Percentiles rank a stretch among this genome's conserved stretches.
Conservation (phyloP, 2,797 vertebrate genomes). For the Ptychadena robeensis region DNA sequence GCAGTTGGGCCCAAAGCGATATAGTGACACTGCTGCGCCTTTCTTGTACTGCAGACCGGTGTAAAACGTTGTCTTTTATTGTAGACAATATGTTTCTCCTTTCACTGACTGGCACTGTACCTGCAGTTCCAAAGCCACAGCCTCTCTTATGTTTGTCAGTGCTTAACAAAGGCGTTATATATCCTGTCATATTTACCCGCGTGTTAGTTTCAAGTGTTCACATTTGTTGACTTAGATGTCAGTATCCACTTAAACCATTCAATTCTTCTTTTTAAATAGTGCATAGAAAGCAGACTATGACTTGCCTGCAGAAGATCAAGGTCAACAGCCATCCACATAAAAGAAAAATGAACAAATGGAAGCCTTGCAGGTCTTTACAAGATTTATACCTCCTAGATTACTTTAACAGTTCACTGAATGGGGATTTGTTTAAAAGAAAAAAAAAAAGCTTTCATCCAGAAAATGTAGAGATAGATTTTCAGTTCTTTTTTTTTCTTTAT, state of each 20-base stretch:
- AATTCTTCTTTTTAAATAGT: conserved; percentile 60
- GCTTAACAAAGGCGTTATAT: conserved; percentile 50
- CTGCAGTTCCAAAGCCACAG: conserved; percentile 5
- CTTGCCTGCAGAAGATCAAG: conserved; percentile 53
- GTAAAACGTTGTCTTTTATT: not conserved
- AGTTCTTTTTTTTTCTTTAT: conserved; percentile 20
- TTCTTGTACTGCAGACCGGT: not conserved
- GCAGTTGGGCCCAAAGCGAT: not conserved
- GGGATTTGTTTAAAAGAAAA: conserved; percentile 42
- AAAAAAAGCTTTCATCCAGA: conserved; percentile 42
- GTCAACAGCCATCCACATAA: conserved; percentile 60
- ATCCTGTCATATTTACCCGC: conserved; percentile 53
- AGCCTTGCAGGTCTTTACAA: conserved; percentile 59
- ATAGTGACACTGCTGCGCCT: not conserved
- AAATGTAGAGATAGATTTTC: conserved; percentile 61
- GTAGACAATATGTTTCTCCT: not conserved
- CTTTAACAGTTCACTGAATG: conserved; percentile 50
- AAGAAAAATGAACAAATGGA: conserved; percentile 57
- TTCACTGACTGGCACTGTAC: conserved; percentile 18
- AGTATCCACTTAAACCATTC: conserved; percentile 58
- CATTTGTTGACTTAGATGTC: conserved; percentile 57
- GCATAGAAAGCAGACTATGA: conserved; percentile 55
- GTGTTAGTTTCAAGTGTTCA: conserved; percentile 55
- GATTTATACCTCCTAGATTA: conserved; percentile 53
- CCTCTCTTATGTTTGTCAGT: conserved; percentile 27